Evolutionary conservation across 2,888 invertebrate genomes (phyloP), one percentile per base, ranked within the genome.

Genomic region (Tanypteryx hageni): DNA sequence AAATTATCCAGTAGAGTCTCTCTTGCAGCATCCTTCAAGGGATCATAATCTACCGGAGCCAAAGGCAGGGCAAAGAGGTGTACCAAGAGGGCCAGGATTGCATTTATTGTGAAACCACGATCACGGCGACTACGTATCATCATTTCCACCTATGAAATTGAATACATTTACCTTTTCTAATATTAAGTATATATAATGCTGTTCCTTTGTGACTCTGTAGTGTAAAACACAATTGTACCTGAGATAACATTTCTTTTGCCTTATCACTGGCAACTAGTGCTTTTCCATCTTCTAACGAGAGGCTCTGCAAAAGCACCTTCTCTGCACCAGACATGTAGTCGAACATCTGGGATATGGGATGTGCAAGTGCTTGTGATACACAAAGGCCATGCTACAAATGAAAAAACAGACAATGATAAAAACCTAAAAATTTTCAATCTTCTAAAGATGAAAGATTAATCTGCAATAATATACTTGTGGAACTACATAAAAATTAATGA

Each of bases 11-110:
- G 96, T 93, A 97, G 95, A 92, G 96, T 96, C 86, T 95, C 95
- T 91, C 95, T 95, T 7, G 97, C 94, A 0, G 96, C 95, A 92
- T 95, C 95, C 91, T 95, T 94, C 0, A 97, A 94, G 8, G 94
- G 95, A 18, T 95, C 95, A 94, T 96, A 96, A 93, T 96, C 96
- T 81, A 92, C 92, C 22, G 84, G 92, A 11, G 93, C 92, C 22
- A 94, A 89, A 84, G 96, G 95, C 44, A 97, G 94, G 0, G 97
- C 96, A 94, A 97, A 97, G 0, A 97, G 95, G 94, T 96, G 96
- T 61, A 97, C 95, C 8, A 97, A 94, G 27, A 97, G 94, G 0
- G 96, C 96, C 11, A 97, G 94, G 0, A 97, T 94, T 94, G 96
- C 96, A 92, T 96, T 96, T 86, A 97, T 94, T 0, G 96, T 95